Evolutionary conservation across 2,113 vertebrate species (phyloP).

Genomic region (Nematolebias whitei): DNA sequence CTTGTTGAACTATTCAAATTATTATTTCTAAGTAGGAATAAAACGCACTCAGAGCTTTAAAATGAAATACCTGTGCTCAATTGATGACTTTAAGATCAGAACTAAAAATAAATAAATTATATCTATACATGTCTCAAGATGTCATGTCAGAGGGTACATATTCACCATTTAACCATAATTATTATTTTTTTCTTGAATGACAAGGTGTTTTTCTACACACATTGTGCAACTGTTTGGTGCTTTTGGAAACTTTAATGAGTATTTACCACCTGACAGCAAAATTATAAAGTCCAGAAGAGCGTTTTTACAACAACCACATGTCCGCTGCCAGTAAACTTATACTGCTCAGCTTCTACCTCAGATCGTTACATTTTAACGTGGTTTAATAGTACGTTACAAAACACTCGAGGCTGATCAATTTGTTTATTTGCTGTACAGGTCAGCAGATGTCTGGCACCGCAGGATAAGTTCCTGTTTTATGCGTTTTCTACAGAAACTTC

Average conservation of each 20-base stretch:
- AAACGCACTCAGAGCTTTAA: too few relatives aligned
- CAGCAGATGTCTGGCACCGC: neutral
- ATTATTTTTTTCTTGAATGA: neutral
- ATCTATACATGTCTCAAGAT: neutral
- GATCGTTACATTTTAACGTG: conserved; percentile 69
- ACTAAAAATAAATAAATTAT: neutral
- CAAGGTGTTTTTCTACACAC: neutral
- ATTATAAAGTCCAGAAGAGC: conserved; percentile 62
- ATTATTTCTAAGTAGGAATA: too few relatives aligned
- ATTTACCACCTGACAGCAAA: conserved; percentile 1
- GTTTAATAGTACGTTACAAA: conserved; percentile 40
- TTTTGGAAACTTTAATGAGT: neutral
- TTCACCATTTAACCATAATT: too few relatives aligned
- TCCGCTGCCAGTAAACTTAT: conserved; percentile 60
- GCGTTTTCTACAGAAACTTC: too few relatives aligned
- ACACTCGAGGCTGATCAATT: conserved; percentile 28
- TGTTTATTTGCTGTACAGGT: neutral
- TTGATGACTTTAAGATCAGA: neutral
- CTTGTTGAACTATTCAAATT: too few relatives aligned
- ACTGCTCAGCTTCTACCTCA: conserved; percentile 20
- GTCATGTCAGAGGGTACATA: neutral
- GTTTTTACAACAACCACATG: conserved; percentile 55
- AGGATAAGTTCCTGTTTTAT: neutral
- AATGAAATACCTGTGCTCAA: neutral
- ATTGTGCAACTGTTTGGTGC: neutral